Conservation (phyloP, 92 coral and sea anemone species). For the Zoanthus sociatus region DNA sequence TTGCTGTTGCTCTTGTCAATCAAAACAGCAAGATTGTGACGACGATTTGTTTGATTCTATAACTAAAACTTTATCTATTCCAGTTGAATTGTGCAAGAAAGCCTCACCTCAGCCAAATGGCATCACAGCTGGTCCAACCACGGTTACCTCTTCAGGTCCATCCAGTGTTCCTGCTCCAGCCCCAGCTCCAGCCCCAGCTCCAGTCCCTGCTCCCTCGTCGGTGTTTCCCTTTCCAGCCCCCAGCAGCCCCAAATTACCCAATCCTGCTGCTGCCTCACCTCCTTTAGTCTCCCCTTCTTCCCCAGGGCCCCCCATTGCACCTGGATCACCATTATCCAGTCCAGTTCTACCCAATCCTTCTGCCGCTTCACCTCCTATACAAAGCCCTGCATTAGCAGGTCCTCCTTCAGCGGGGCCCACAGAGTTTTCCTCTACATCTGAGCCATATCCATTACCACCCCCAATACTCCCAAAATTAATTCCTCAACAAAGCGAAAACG, state of each 20-base stretch:
- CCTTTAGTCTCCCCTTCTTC: constrained; percentile 7
- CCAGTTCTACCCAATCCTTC: constrained; percentile 22
- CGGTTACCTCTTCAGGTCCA: background rate
- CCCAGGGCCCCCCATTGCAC: background rate
- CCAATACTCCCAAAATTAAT: constrained; percentile 22
- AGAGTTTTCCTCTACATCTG: background rate
- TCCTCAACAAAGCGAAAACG: constrained; percentile 12
- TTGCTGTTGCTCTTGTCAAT: constrained; percentile 25
- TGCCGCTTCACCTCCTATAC: constrained; percentile 13
- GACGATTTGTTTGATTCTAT: constrained; percentile 39
- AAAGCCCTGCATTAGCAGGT: background rate
- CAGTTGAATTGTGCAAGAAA: constrained; percentile 29
- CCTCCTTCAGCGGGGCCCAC: constrained; percentile 3
- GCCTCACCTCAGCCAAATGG: constrained; percentile 2
- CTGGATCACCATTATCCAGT: background rate
- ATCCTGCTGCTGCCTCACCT: constrained; percentile 4
- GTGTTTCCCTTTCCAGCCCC: background rate
- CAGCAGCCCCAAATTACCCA: constrained; percentile 8
- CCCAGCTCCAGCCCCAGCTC: background rate
- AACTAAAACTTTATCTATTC: constrained; percentile 33
- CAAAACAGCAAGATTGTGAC: constrained; percentile 24
- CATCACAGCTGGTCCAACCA: background rate
- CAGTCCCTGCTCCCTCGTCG: background rate
- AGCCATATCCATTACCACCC: background rate
- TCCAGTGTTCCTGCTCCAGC: background rate